Conservation (phyloP, 2,888 invertebrate species). For the Aphodius sticticus region DNA sequence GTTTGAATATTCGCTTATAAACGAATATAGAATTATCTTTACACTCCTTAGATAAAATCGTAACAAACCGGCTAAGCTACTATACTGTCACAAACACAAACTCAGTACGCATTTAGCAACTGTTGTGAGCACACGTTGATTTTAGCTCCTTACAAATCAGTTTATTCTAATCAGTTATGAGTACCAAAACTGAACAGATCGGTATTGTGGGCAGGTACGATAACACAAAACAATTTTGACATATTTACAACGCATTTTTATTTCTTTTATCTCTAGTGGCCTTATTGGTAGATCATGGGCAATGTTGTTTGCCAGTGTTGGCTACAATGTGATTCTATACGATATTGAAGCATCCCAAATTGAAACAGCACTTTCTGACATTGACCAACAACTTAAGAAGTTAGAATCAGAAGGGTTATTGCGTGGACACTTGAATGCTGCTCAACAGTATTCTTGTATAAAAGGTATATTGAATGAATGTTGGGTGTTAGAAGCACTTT, state of each 20-base stretch:
- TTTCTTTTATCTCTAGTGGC: slow-evolving; percentile 71
- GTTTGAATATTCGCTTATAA: neutral
- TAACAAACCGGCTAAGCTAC: neutral
- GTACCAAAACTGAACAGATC: slow-evolving; percentile 69
- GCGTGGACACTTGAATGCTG: slow-evolving; percentile 77
- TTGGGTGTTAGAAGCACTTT: neutral
- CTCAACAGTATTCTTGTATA: slow-evolving; percentile 80
- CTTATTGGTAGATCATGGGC: slow-evolving; percentile 97
- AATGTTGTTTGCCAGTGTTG: slow-evolving; percentile 93
- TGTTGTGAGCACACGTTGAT: neutral
- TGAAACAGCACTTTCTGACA: slow-evolving; percentile 75
- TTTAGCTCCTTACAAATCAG: neutral
- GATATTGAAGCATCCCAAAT: slow-evolving; percentile 84
- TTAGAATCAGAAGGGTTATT: slow-evolving; percentile 77
- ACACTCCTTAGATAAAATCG: neutral
- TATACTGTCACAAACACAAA: neutral
- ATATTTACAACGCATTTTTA: neutral
- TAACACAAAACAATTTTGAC: neutral
- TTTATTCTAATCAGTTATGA: neutral
- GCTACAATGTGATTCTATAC: slow-evolving; percentile 87
- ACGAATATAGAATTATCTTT: neutral
- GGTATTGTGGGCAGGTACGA: slow-evolving; percentile 80
- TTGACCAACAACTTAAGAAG: slow-evolving; percentile 73
- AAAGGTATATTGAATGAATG: slow-evolving; percentile 64
- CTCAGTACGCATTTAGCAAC: neutral